Conservation (phyloP, 2,888 invertebrate genomes). For the Athrips mouffetella region DNA sequence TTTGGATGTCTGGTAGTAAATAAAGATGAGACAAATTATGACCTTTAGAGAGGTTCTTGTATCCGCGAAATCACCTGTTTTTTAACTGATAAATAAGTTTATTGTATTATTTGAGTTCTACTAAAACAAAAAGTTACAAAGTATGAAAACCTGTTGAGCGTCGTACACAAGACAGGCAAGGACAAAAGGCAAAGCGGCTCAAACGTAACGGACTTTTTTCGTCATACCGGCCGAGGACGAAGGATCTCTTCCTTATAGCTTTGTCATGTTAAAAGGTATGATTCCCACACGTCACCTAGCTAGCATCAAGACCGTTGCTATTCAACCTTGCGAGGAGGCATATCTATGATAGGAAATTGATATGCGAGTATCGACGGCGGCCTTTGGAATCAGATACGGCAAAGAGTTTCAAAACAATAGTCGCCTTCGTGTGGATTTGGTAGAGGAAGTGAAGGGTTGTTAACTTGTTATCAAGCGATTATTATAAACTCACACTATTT, state of each 20-base stretch:
- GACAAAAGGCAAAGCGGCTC: conserved; percentile 66
- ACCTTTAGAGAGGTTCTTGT: too few species aligned
- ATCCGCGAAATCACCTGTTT: too few species aligned
- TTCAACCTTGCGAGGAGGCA: conserved; percentile 1
- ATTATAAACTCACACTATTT: too few species aligned
- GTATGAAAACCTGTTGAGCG: not conserved
- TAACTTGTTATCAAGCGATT: too few species aligned
- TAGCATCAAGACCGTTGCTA: conserved; percentile 2
- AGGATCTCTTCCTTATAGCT: conserved; percentile 46
- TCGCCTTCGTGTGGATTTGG: not conserved
- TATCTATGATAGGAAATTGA: conserved; percentile 3
- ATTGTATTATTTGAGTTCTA: too few species aligned
- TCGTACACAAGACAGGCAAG: conserved; percentile 27
- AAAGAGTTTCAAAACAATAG: not conserved
- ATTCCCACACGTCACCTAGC: conserved; percentile 56
- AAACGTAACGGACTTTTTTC: conserved; percentile 70
- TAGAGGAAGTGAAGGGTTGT: too few species aligned
- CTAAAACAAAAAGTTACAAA: not conserved
- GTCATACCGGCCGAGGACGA: conserved; percentile 47
- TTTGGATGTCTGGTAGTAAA: too few species aligned
- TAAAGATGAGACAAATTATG: too few species aligned
- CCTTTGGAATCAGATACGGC: not conserved
- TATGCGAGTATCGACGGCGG: not conserved
- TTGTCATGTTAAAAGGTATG: conserved; percentile 30
- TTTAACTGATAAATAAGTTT: too few species aligned